These are phyloP conservation scores for Gavia stellata DNA, from an alignment of 2,113 vertebrate genomes.

Conservation along the genomic window DNA sequence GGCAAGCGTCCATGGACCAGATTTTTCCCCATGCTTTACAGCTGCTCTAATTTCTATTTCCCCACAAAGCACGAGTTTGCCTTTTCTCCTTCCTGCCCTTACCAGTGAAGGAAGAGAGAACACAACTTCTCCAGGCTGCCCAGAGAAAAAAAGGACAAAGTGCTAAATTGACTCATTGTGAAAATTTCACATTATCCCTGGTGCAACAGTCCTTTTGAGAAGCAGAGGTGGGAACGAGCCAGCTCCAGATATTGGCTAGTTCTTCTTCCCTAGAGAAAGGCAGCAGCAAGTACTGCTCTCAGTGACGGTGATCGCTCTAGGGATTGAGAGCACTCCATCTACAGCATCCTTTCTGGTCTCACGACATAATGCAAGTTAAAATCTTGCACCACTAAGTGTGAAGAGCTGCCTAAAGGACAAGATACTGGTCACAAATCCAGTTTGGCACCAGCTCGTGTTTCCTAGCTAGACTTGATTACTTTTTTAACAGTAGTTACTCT, in stretches of 20 bases:
- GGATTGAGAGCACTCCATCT: accelerated
- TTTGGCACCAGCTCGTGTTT: neutral
- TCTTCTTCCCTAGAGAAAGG: neutral
- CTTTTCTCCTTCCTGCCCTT: neutral
- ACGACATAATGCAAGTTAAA: neutral
- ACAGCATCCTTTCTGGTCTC: neutral
- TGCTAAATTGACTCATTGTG: neutral
- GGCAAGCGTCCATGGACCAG: neutral
- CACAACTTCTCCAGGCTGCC: neutral
- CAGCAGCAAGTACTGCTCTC: neutral
- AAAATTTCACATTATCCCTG: neutral
- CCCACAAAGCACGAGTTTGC: neutral
- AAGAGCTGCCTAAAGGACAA: neutral
- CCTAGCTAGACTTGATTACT: neutral
- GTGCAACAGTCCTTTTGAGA: neutral
- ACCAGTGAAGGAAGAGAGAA: neutral
- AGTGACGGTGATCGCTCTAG: accelerated
- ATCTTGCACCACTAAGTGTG: neutral
- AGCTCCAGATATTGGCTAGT: neutral
- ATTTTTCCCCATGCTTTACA: neutral
- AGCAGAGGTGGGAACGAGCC: neutral
- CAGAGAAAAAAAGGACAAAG: neutral
- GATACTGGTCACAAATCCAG: neutral
- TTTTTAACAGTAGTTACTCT: neutral
- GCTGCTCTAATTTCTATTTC: neutral